Evolutionary conservation across 2,797 vertebrate species (phyloP).

Genomic region (Propithecus perrieri): DNA sequence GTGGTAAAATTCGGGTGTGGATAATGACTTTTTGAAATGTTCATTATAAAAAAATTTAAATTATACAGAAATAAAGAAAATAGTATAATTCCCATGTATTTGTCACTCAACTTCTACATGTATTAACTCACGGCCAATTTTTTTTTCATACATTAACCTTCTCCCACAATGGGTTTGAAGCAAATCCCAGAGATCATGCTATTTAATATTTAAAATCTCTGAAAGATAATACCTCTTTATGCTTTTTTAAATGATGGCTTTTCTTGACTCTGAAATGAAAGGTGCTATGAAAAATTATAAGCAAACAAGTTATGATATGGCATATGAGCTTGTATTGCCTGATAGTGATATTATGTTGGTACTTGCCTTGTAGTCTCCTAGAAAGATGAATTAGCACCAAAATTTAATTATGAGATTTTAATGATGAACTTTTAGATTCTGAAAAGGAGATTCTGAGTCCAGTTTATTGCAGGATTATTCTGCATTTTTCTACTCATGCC

Average conservation of each 20-base stretch:
- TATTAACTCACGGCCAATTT: neutral
- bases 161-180: neutral
- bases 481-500: neutral
- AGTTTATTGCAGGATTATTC: neutral
- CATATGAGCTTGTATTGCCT: neutral
- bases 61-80: neutral
- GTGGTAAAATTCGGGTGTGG: no score
- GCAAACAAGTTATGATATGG: neutral
- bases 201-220: constrained; percentile 23
- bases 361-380: neutral
- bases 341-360: neutral
- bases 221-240: neutral
- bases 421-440: constrained; percentile 30
- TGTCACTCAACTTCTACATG: neutral
- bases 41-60: neutral
- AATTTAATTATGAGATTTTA: neutral
- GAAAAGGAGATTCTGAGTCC: neutral
- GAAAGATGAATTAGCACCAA: neutral
- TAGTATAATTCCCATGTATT: neutral
- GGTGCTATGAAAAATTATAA: neutral
- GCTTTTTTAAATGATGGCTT: constrained; percentile 1
- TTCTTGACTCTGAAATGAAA: constrained; percentile 41
- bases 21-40: constrained; percentile 27
- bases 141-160: neutral
- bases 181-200: neutral